These are phyloP conservation scores for Cetoscarus ocellatus DNA, from an alignment of 2,797 vertebrate species.

Conservation along the genomic window DNA sequence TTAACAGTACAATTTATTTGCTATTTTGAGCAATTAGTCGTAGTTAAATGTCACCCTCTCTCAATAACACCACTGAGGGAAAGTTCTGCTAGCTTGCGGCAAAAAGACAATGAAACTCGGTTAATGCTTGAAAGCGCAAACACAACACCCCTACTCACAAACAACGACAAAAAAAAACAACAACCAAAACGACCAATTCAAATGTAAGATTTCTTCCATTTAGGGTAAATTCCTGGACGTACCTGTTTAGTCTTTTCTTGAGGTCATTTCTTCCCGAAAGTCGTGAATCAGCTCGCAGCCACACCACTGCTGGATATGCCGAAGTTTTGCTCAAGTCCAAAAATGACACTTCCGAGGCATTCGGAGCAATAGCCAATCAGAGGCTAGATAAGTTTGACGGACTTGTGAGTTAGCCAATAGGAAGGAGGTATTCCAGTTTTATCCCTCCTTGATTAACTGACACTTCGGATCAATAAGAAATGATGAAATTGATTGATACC, in stretches of 20 bases:
- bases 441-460: not conserved
- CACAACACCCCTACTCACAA: constrained; percentile 1
- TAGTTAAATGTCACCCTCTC: not conserved
- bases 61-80: not conserved
- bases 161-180: constrained; percentile 1
- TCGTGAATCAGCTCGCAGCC: constrained; percentile 40
- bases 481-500: constrained; percentile 24
- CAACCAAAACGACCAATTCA: accelerated
- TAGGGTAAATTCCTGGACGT: not conserved
- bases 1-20: accelerated
- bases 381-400: not conserved
- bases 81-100: constrained; percentile 24
- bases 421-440: accelerated
- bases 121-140: constrained; percentile 7
- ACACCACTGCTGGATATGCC: constrained; percentile 18
- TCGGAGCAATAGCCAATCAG: constrained; percentile 61
- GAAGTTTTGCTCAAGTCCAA: constrained; percentile 68
- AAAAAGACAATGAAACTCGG: constrained; percentile 57
- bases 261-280: constrained; percentile 49
- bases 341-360: constrained; percentile 72
- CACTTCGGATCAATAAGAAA: not conserved
- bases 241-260: constrained; percentile 60
- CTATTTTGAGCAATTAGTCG: not conserved
- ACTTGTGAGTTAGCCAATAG: constrained; percentile 39
- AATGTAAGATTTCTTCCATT: accelerated